Evolutionary conservation across 2,888 invertebrate species (phyloP).

Genomic region (Scaptomyza tumidula): DNA sequence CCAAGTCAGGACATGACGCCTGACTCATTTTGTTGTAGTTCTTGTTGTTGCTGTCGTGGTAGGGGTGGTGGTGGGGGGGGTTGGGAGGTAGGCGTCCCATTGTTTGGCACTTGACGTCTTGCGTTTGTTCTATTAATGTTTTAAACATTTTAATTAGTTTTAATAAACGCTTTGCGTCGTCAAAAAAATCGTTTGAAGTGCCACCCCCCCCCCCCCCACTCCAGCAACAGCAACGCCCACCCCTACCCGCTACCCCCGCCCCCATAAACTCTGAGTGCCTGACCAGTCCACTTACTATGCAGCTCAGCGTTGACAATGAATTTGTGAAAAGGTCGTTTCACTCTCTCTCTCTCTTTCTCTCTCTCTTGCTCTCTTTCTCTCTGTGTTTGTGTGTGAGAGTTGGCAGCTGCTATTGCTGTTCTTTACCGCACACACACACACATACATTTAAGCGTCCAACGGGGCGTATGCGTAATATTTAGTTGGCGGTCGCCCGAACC

Average conservation of each 20-base stretch:
- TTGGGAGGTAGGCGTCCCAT: conserved; percentile 6
- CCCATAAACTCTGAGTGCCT: not conserved
- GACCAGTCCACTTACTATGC: not conserved
- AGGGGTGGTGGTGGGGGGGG: not conserved
- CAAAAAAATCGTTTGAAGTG: conserved; percentile 60
- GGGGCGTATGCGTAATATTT: conserved; percentile 64
- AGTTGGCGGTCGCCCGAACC: conserved; percentile 40
- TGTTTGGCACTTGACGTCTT: conserved; percentile 57
- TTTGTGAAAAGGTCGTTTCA: conserved; percentile 64
- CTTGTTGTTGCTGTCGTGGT: not conserved
- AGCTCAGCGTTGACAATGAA: conserved; percentile 63
- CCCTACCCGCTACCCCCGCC: not conserved
- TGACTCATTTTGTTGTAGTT: not conserved
- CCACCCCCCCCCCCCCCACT: not conserved
- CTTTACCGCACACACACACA: conserved; percentile 31
- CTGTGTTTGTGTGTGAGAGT: conserved; percentile 51
- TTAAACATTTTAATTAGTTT: conserved; percentile 79
- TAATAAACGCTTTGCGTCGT: conserved; percentile 70
- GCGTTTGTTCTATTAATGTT: conserved; percentile 79
- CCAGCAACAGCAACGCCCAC: not conserved
- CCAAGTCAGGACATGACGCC: conserved; percentile 4
- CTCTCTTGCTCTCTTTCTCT: conserved; percentile 30
- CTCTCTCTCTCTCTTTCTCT: conserved; percentile 25
- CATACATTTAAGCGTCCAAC: conserved; percentile 42
- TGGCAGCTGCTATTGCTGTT: conserved; percentile 60